These are phyloP conservation scores for Harpagifer antarcticus DNA, from an alignment of 2,797 vertebrate genomes.

Conservation along the genomic window DNA sequence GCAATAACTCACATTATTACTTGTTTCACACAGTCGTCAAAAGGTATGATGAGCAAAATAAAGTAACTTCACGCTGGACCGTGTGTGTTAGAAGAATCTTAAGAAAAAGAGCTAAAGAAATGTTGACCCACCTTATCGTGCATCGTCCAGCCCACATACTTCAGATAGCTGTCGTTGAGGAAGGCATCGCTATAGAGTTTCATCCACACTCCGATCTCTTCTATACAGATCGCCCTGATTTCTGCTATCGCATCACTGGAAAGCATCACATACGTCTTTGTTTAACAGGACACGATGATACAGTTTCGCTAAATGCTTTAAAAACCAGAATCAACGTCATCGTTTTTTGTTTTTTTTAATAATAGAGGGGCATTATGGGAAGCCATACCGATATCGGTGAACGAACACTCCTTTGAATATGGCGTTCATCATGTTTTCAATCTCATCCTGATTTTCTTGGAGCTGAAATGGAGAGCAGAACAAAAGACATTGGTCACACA, in stretches of 20 bases:
- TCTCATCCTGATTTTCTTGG: constrained; percentile 99
- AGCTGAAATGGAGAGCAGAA: constrained; percentile 87
- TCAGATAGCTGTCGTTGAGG: constrained; percentile 98
- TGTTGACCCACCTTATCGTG: constrained; percentile 92
- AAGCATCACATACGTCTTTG: neutral
- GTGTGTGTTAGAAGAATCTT: neutral
- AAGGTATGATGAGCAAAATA: neutral
- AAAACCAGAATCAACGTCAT: neutral
- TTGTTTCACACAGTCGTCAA: neutral
- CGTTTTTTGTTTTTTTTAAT: too few relatives aligned
- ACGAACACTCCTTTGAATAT: constrained; percentile 99
- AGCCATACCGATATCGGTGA: constrained; percentile 95
- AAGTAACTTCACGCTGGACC: neutral
- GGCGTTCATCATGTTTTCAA: constrained; percentile 99
- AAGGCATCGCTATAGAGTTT: constrained; percentile 98
- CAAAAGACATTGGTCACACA: constrained; percentile 9
- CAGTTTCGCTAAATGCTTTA: too few relatives aligned
- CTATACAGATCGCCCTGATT: constrained; percentile 97
- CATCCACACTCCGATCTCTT: constrained; percentile 99
- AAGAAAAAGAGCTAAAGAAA: neutral
- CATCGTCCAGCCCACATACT: constrained; percentile 98
- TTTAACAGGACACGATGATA: neutral
- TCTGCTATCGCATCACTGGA: constrained; percentile 96
- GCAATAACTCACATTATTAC: too few relatives aligned
- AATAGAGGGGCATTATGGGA: neutral